Conservation (phyloP, 2,113 vertebrate species). For the Corydoras maculifer region DNA sequence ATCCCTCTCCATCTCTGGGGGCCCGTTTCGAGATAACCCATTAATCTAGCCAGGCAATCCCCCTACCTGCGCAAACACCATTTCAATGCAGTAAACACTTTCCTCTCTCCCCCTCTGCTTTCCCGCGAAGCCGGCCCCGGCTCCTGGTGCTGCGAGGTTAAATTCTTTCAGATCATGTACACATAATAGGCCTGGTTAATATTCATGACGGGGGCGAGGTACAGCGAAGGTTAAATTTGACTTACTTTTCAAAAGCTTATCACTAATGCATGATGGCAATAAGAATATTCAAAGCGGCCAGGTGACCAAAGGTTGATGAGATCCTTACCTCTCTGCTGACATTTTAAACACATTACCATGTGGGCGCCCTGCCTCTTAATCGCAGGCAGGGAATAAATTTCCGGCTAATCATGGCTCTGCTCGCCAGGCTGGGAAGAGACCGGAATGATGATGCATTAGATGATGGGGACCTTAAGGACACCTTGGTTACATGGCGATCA, state of each 20-base stretch:
- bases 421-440: conserved; percentile 24
- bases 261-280: conserved; percentile 75
- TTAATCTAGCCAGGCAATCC: conserved; percentile 42
- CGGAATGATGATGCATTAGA: conserved; percentile 59
- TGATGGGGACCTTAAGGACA: conserved; percentile 41
- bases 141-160: conserved; percentile 53
- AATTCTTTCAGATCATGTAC: conserved; percentile 77
- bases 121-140: conserved; percentile 13
- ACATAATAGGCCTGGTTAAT: conserved; percentile 76
- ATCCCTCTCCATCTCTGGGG: conserved; percentile 32
- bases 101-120: conserved; percentile 18
- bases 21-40: conserved; percentile 36
- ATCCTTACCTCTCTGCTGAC: conserved; percentile 69
- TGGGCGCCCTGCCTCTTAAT: conserved; percentile 58
- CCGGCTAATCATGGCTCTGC: conserved; percentile 61
- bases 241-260: conserved; percentile 76
- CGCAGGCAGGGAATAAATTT: conserved; percentile 63
- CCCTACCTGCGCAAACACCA: conserved; percentile 46
- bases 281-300: conserved; percentile 76
- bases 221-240: conserved; percentile 77
- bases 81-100: conserved; percentile 48
- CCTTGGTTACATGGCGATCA: conserved; percentile 38
- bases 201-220: conserved; percentile 72
- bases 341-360: conserved; percentile 78
- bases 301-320: conserved; percentile 76